These are phyloP conservation scores for Cottus gobio DNA, from an alignment of 2,113 vertebrate genomes.

Conservation along the genomic window DNA sequence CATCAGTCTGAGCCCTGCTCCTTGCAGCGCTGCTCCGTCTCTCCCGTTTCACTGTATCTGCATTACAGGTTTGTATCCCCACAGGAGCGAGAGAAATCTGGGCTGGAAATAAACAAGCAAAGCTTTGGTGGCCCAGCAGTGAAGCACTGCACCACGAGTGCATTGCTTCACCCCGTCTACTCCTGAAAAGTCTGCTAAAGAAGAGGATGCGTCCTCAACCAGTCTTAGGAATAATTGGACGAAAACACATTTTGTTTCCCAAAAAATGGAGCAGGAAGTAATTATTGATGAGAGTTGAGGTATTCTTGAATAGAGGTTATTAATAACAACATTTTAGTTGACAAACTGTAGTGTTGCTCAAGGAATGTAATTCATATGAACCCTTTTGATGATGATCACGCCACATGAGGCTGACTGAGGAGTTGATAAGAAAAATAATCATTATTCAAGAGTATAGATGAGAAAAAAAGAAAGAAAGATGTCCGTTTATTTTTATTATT, in stretches of 20 bases:
- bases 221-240: slow-evolving; percentile 4
- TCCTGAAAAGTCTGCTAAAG: neutral
- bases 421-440: neutral
- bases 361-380: neutral
- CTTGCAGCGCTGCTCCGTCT: slow-evolving; percentile 22
- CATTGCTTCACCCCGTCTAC: slow-evolving; percentile 18
- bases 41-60: slow-evolving; percentile 43
- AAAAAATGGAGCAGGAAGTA: neutral
- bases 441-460: neutral
- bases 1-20: slow-evolving; percentile 46
- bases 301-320: neutral
- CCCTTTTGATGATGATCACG: neutral
- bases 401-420: neutral
- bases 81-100: slow-evolving; percentile 17
- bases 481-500: neutral
- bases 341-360: neutral
- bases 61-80: slow-evolving; percentile 40
- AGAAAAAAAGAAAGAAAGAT: neutral
- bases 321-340: neutral
- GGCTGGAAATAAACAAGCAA: slow-evolving; percentile 43
- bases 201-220: neutral
- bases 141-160: slow-evolving; percentile 10
- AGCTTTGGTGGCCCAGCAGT: slow-evolving; percentile 5
- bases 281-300: neutral
- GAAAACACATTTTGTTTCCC: neutral